Evolutionary conservation across 2,113 vertebrate species (phyloP).

Genomic region (Phasianus colchicus): DNA sequence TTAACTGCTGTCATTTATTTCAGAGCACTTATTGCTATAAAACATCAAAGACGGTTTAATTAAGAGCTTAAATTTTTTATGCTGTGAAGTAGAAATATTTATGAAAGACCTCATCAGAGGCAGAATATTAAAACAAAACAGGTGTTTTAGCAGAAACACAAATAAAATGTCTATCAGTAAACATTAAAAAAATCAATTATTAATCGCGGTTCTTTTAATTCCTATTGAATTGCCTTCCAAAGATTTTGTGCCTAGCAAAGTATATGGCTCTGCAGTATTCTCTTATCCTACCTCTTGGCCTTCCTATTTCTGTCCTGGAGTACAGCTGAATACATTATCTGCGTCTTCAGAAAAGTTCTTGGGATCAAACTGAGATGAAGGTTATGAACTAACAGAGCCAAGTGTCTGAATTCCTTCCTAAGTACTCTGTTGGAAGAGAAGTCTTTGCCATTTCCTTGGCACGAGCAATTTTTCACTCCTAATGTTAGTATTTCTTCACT

Average conservation of each 20-base stretch:
- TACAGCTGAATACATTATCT: not conserved
- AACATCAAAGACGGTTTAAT: conserved; percentile 65
- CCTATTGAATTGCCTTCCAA: not conserved
- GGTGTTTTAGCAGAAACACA: conserved; percentile 51
- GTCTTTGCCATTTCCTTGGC: not conserved
- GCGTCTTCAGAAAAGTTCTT: not conserved
- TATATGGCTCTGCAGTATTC: not conserved
- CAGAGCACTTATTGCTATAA: conserved; percentile 46
- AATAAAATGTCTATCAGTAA: conserved; percentile 40
- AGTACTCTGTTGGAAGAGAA: not conserved
- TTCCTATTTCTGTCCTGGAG: not conserved
- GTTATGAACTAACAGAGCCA: not conserved
- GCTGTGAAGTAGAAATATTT: conserved; percentile 63
- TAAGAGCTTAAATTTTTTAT: conserved; percentile 71
- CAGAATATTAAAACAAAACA: conserved; percentile 50
- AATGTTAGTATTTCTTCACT: not conserved
- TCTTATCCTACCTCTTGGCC: not conserved
- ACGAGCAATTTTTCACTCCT: not conserved
- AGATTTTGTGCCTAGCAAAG: not conserved
- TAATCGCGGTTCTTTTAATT: conserved; percentile 17
- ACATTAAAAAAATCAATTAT: conserved; percentile 46
- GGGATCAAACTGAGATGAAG: not conserved
- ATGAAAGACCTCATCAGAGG: conserved; percentile 34
- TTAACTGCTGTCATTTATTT: conserved; percentile 58
- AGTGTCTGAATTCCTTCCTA: not conserved